These are phyloP conservation scores for Propithecus coquereli DNA, from an alignment of 2,113 vertebrate species.

Conservation along the genomic window DNA sequence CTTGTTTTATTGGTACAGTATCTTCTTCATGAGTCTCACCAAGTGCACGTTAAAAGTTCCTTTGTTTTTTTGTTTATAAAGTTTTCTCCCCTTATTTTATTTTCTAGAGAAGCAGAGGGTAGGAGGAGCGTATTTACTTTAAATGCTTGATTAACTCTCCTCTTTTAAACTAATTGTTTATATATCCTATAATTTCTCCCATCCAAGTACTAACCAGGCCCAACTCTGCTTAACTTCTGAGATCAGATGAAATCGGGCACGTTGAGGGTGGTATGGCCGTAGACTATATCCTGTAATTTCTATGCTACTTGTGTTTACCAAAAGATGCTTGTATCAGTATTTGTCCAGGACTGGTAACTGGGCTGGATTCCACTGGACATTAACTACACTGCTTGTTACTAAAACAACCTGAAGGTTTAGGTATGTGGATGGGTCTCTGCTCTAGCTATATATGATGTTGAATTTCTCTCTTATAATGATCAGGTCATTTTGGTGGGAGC, in stretches of 20 bases:
- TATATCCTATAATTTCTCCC: neutral
- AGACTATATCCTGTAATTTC: neutral
- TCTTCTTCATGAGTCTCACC: neutral
- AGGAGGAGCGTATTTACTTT: neutral
- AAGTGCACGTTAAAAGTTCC: neutral
- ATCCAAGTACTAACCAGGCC: too few species aligned
- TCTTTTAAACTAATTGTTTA: neutral
- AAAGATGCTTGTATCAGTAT: neutral
- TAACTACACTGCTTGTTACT: neutral
- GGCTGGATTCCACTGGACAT: neutral
- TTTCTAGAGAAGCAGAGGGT: neutral
- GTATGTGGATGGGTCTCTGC: neutral
- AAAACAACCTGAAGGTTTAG: neutral
- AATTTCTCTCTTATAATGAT: neutral
- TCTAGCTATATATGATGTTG: neutral
- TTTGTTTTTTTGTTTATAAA: neutral
- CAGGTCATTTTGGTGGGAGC: neutral
- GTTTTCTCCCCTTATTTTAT: neutral
- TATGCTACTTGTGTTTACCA: neutral
- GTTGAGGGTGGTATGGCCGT: too few species aligned
- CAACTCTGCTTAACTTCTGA: too few species aligned
- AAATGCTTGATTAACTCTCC: neutral
- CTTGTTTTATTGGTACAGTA: neutral
- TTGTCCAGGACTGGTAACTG: neutral
- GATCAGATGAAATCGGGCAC: too few species aligned